Evolutionary conservation across 2,888 invertebrate species (phyloP), one percentile per base, ranked within the genome.

Genomic region (Lithosia quadra): DNA sequence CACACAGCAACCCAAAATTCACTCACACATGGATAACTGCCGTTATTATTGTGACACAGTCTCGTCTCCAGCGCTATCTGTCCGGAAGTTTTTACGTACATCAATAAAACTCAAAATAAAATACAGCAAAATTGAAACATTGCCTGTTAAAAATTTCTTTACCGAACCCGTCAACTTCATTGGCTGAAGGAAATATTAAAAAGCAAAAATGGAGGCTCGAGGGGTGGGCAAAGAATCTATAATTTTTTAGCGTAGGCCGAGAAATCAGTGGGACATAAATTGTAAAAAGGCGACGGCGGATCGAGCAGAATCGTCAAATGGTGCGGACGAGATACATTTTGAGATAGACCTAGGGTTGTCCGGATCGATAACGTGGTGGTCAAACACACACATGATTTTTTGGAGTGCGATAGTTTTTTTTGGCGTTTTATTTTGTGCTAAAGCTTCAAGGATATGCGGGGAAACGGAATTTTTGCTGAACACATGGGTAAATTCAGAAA

Each of bases 291-390:
- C 87, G 86, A 83, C 87, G 83, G 74, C 78, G 84, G 85, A 86
- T 87, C 86, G 84, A 85, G 85, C 83, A 85, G 86, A 91, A 92
- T 92, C 90, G 91, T 90, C 90, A 92, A 93, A 93, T 92, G 92
- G 92, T 79, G 88, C 87, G 93, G 87, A 92, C 86, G 91, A 91
- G 91, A 92, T 91, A 91, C 91, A 90, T 91, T 89, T 87, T 86
- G 33, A 90, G 91, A 90, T 91, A 90, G 81, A 75, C 81, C 67
- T 83, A 90, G 88, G 87, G 88, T 75, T 88, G 88, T 49, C 81
- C 22, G 15, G 53, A 22, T 24, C 24, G 22, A 63, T n/a, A 67
- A 34, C 36, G 10, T 22, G n/a, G 53, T 7, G 39, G 39, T 36
- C 21, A 18, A 63, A 56, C 11, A 24, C 13, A 8, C 24, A n/a